Evolutionary conservation across 2,113 vertebrate species (phyloP).

Genomic region (Tachysurus vachellii): DNA sequence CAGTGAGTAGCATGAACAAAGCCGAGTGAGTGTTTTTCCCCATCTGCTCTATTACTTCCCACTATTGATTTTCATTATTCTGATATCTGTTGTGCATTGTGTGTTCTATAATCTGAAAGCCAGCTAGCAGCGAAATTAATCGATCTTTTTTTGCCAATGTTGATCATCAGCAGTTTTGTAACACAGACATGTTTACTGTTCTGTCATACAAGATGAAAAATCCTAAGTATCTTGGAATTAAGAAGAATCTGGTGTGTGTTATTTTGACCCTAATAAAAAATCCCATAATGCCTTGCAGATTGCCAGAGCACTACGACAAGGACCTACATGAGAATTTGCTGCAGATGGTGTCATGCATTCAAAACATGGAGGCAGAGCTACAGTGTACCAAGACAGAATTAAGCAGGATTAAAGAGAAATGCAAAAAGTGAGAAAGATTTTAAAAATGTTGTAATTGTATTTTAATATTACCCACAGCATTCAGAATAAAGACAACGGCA

Average conservation of each 20-base stretch:
- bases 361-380: conserved; percentile 71
- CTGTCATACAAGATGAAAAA: conserved; percentile 1
- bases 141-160: conserved; percentile 5
- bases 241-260: background rate
- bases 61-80: conserved; percentile 43
- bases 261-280: background rate
- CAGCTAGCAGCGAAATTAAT: conserved; percentile 1
- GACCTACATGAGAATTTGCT: conserved; percentile 74
- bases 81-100: background rate
- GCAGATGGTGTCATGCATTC: conserved; percentile 72
- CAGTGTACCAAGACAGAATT: conserved; percentile 71
- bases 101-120: conserved; percentile 21
- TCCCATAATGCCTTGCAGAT: conserved; percentile 57
- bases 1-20: conserved; percentile 55
- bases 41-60: conserved; percentile 25
- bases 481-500: background rate
- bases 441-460: background rate
- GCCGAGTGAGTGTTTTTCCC: conserved; percentile 66
- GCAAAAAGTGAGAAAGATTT: conserved; percentile 69
- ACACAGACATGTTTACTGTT: background rate
- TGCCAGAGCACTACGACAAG: conserved; percentile 69
- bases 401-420: conserved; percentile 68
- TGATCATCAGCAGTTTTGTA: background rate
- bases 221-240: background rate
- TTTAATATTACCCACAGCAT: background rate